These are phyloP conservation scores for Australoheros scitulus DNA, from an alignment of 2,113 vertebrate genomes.

Conservation along the genomic window DNA sequence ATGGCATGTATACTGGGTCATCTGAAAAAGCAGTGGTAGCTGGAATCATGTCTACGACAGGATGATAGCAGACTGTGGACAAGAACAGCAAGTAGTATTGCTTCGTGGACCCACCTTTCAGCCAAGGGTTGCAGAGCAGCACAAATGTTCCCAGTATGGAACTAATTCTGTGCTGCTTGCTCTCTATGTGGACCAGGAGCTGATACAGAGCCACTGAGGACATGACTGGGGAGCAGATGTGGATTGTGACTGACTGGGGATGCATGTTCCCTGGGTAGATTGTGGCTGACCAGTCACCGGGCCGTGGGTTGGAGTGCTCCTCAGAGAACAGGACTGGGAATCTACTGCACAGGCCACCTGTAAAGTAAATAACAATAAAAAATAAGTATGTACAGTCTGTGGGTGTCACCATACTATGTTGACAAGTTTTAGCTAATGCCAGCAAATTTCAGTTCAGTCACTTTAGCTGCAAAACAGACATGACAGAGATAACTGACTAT, in stretches of 20 bases:
- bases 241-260: constrained; percentile 35
- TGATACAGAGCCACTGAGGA: constrained; percentile 58
- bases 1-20: constrained; percentile 69
- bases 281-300: constrained; percentile 48
- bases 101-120: constrained; percentile 39
- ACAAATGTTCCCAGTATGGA: constrained; percentile 54
- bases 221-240: constrained; percentile 55
- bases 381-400: no score
- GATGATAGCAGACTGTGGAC: neutral
- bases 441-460: no score
- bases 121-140: constrained; percentile 73
- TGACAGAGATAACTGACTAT: no score
- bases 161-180: neutral
- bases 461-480: no score
- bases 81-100: neutral
- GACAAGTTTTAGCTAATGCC: no score
- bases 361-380: neutral
- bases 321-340: constrained; percentile 43
- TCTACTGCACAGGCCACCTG: constrained; percentile 38
- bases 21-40: constrained; percentile 38
- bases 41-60: neutral
- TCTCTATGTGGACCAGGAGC: constrained; percentile 52
- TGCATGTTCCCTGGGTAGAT: constrained; percentile 8
- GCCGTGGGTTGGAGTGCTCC: fast-evolving
- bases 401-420: no score